These are phyloP conservation scores for Lepidurus couesii DNA, from an alignment of 1,140 invertebrate species.

Conservation along the genomic window DNA sequence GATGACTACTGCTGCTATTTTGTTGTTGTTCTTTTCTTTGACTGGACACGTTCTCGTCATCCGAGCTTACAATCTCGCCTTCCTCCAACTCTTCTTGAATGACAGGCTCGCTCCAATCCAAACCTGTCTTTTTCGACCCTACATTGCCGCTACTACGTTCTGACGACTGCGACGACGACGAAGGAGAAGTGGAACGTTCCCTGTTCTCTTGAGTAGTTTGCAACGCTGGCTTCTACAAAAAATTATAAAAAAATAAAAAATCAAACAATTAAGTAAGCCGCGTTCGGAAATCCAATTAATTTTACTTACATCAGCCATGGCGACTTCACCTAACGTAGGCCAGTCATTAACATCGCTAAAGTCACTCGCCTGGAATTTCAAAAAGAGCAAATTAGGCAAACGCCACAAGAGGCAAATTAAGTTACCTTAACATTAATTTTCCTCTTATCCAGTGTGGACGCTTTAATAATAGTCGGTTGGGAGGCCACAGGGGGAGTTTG, in stretches of 20 bases:
- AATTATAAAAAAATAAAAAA: no score
- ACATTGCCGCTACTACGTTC: not conserved
- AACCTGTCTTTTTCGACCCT: not conserved
- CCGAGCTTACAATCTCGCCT: slow-evolving; percentile 31
- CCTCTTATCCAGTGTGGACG: slow-evolving; percentile 32
- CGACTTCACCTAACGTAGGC: slow-evolving; percentile 62
- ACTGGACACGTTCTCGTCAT: slow-evolving; percentile 25
- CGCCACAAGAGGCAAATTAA: not conserved
- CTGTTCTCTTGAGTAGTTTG: not conserved
- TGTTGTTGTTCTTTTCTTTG: not conserved
- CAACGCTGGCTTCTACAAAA: not conserved
- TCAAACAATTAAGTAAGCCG: no score
- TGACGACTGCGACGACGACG: not conserved
- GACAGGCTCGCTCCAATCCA: slow-evolving; percentile 26
- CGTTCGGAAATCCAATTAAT: not conserved
- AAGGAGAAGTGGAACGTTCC: not conserved
- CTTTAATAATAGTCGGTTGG: slow-evolving; percentile 30
- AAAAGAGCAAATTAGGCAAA: not conserved
- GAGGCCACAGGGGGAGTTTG: not conserved
- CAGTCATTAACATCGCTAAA: slow-evolving; percentile 69
- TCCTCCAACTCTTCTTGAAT: slow-evolving; percentile 32
- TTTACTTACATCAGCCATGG: slow-evolving; percentile 41
- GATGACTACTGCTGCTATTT: not conserved
- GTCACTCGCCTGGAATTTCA: slow-evolving; percentile 57
- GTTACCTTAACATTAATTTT: slow-evolving; percentile 37